Conservation (phyloP, 2,888 invertebrate genomes). For the Plemyria rubiginata region DNA sequence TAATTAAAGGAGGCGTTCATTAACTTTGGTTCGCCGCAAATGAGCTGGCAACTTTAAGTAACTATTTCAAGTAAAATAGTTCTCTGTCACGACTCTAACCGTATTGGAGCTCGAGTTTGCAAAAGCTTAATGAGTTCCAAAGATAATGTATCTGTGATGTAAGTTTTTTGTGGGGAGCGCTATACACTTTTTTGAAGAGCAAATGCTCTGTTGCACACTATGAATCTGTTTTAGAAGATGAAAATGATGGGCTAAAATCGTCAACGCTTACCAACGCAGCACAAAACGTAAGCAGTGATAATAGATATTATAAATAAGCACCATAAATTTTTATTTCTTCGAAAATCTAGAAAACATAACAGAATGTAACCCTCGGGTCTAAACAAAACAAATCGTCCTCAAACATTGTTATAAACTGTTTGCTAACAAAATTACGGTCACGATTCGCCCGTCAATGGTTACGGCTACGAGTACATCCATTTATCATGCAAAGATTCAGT, state of each 20-base stretch:
- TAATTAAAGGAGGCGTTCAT: constrained; percentile 63
- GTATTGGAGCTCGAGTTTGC: constrained; percentile 33
- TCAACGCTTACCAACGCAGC: too few relatives aligned
- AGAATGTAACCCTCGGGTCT: constrained; percentile 22
- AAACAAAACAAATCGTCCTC: constrained; percentile 34
- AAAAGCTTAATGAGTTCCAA: constrained; percentile 37
- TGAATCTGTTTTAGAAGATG: too few relatives aligned
- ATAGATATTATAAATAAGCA: constrained; percentile 21
- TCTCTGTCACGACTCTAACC: constrained; percentile 49
- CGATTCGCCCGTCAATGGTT: constrained; percentile 34
- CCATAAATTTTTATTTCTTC: constrained; percentile 16
- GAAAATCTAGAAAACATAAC: constrained; percentile 14
- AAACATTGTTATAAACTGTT: constrained; percentile 39
- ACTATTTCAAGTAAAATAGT: constrained; percentile 63
- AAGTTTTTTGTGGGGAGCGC: not conserved
- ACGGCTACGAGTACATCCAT: constrained; percentile 25
- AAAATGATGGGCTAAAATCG: too few relatives aligned
- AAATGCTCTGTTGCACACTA: too few relatives aligned
- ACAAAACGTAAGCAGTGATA: not conserved
- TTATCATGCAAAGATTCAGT: constrained; percentile 29
- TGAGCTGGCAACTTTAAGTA: constrained; percentile 60
- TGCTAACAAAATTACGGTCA: constrained; percentile 38
- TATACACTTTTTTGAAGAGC: not conserved
- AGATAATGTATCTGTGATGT: constrained; percentile 24
- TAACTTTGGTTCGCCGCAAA: constrained; percentile 62